A percentile compares a stretch with the other conserved stretches of the same genome.
These are phyloP conservation scores for Fistularia tabacaria DNA, from an alignment of 2,797 vertebrate genomes.

Conservation along the genomic window DNA sequence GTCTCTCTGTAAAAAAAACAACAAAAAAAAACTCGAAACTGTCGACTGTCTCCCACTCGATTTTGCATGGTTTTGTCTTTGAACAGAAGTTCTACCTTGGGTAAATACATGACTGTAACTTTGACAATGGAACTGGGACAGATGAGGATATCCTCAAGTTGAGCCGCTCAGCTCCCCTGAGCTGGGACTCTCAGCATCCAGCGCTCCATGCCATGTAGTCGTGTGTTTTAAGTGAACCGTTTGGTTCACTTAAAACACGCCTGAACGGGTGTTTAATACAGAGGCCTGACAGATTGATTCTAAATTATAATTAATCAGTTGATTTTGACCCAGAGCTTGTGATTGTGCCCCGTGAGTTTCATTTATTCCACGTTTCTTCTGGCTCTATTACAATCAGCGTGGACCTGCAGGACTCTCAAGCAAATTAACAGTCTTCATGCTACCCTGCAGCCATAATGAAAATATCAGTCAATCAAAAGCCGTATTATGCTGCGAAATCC, in stretches of 20 bases:
- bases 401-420: conserved; percentile 72
- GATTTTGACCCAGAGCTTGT: conserved; percentile 72
- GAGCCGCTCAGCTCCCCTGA: neutral
- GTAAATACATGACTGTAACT: no score
- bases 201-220: no score
- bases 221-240: no score
- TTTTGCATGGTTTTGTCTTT: no score
- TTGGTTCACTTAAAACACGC: conserved; percentile 5
- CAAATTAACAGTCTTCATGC: conserved; percentile 71
- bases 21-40: no score
- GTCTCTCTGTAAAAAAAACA: no score
- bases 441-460: conserved; percentile 74
- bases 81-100: no score
- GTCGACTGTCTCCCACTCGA: no score
- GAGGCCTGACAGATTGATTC: conserved; percentile 64
- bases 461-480: conserved; percentile 75
- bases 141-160: neutral
- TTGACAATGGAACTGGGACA: no score
- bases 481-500: conserved; percentile 61
- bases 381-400: conserved; percentile 63
- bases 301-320: conserved; percentile 74
- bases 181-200: conserved; percentile 29
- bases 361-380: conserved; percentile 71
- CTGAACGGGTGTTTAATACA: conserved; percentile 65
- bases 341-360: conserved; percentile 68